Evolutionary conservation across 2,797 vertebrate genomes (phyloP), one percentile per base, ranked within the genome.

Genomic region (Cheirogaleus major): DNA sequence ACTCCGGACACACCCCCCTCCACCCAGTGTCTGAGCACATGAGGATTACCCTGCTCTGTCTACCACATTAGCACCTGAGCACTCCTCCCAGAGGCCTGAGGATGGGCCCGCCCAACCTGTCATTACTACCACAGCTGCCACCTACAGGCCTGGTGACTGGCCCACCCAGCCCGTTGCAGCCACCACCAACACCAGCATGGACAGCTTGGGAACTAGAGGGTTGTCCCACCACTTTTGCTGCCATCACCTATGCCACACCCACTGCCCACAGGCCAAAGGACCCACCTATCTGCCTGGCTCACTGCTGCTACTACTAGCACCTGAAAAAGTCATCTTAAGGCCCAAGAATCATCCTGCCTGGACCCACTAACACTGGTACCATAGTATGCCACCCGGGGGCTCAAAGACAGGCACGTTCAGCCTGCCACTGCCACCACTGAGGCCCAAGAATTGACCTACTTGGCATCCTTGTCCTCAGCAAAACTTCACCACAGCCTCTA

Each of bases 1-100:
- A 35, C n/a, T 65, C 63, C 63, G 0, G 4, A 20, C 32, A 22
- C 14, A 7, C 17, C 15, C 1, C 13, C 48, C 48, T 4, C 38
- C 13, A 14, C 13, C 17, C 17, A 67, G 63, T 18, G n/a, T 35
- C 17, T 2, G 4, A 67, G 32, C 63, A 67, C 63, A 18, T 8
- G 15, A 65, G 4, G 63, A 59, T 59, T 67, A 17, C 32, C 17
- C 63, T 67, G 63, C 17, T 67, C 63, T 67, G 63, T n/a, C n/a
- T 7, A 67, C 32, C 32, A 67, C 32, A 18, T 65, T n/a, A 65
- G 63, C 63, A 65, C 17, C 63, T 67, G 32, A 35, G n/a, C 32
- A 65, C 32, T 65, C 63, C 32, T 65, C 15, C 63, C 32, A 65
- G 32, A 18, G 63, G 32, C 63, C 63, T 65, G 32, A 65, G 17